phyloP scores from a whole-genome alignment of 2,888 invertebrate species.

The Hartigia nigra region DNA sequence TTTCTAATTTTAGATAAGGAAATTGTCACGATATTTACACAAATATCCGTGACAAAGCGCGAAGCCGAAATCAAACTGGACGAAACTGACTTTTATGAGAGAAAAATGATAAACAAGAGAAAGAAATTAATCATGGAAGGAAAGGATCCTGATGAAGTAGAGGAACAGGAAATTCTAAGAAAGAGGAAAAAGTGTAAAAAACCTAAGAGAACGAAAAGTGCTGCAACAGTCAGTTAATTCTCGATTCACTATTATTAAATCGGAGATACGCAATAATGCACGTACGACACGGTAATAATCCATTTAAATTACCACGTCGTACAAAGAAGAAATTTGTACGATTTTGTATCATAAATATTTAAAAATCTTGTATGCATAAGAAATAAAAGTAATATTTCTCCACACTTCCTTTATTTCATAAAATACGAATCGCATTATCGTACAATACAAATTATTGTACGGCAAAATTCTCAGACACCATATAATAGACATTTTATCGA shows the following conservation, averaged over 20 bases:
- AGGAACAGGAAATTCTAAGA: conserved; percentile 70
- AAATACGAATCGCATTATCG: no score
- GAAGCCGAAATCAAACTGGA: conserved; percentile 94
- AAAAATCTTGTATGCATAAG: no score
- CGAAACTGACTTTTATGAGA: conserved; percentile 91
- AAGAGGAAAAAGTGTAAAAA: conserved; percentile 32
- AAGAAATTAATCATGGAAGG: conserved; percentile 91
- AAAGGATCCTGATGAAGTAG: conserved; percentile 81
- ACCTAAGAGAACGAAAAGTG: conserved; percentile 14
- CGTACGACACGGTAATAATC: not conserved
- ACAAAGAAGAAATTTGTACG: no score
- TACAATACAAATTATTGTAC: no score
- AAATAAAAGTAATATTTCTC: no score
- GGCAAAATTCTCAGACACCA: not conserved
- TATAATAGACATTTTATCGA: not conserved
- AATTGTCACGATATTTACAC: conserved; percentile 90
- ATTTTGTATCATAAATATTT: no score
- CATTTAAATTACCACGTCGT: no score
- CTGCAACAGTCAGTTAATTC: no score
- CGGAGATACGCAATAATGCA: no score
- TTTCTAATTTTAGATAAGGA: conserved; percentile 77
- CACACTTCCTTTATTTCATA: no score
- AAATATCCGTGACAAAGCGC: conserved; percentile 91
- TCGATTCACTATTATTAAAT: no score
- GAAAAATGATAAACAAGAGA: conserved; percentile 84